Percentiles rank a stretch among this genome's conserved stretches.
Conservation (phyloP, 2,888 invertebrate genomes). For the Cyclophora albipunctata region DNA sequence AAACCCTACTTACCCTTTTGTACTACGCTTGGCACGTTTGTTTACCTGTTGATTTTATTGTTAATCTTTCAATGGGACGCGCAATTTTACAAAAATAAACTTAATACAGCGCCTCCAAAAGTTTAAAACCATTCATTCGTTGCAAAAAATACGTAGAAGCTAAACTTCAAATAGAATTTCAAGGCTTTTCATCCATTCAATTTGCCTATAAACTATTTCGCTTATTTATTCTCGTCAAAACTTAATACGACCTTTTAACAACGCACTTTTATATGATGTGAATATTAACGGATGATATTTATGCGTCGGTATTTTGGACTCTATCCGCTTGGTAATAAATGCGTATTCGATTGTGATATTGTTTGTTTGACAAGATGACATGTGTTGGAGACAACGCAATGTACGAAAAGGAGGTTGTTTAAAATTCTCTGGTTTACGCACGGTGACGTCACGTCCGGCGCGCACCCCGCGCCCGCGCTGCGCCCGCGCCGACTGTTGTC, state of each 20-base stretch:
- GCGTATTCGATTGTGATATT: constrained; percentile 16
- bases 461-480: constrained; percentile 3
- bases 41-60: constrained; percentile 9
- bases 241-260: constrained; percentile 56
- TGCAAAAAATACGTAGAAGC: constrained; percentile 18
- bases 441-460: constrained; percentile 68
- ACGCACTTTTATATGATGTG: constrained; percentile 54
- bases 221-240: constrained; percentile 51
- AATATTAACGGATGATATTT: constrained; percentile 48
- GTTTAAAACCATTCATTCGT: constrained; percentile 12
- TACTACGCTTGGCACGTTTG: constrained; percentile 1
- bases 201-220: constrained; percentile 28
- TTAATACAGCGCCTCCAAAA: constrained; percentile 9
- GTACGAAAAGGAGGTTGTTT: constrained; percentile 67
- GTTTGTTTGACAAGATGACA: constrained; percentile 46
- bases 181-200: constrained; percentile 24
- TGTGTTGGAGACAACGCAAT: constrained; percentile 53
- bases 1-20: constrained; percentile 9
- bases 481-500: neutral
- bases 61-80: constrained; percentile 1
- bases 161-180: constrained; percentile 29
- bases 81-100: constrained; percentile 7
- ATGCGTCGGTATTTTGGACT: constrained; percentile 30
- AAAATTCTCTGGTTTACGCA: constrained; percentile 69
- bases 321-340: constrained; percentile 35